Base-by-base conservation (phyloP, 2,113 vertebrate genomes). In the Psilopsiagon aymara region DNA sequence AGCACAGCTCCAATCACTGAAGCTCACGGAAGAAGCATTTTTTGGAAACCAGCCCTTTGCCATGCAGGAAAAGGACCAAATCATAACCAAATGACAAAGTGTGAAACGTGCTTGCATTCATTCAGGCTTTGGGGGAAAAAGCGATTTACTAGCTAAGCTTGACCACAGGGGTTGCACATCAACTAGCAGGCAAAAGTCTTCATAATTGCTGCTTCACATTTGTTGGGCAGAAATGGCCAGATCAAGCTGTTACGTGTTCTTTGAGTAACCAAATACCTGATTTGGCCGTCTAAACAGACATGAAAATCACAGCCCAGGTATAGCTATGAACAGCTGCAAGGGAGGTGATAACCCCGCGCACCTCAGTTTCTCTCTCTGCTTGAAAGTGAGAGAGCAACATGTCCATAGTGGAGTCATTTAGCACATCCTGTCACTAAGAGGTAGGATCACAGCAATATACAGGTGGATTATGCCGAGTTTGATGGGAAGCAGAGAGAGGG, bases 51-150 rank as follows among this genome's bases (percentile, higher is more conserved):
- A 83, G 11, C 51, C 68, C 17, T 90, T 47, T 90, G 76, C 71
- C 82, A 90, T 77, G n/a, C 46, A 82, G 71, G 79, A 75, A 86
- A 63, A 74, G 20, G 55, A 88, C 68, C 68, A 95, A 93, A 74
- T 82, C 52, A 69, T 69, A 93, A 43, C 44, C 59, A 80, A 92
- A 77, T 47, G 60, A 63, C 71, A 52, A 57, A 76, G 46, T 27
- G 84, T 67, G 55, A 81, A 93, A 62, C 0, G 9, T 64, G 62
- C 51, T 92, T 90, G n/a, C 39, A 55, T 57, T 67, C 0, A 1
- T 77, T 69, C 55, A 88, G 49, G n/a, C 49, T 67, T 37, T 47
- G 49, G 52, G 74, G 18, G 39, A 28, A 80, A 84, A 83, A 19
- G 60, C 35, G 29, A 29, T 28, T 69, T 39, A 24, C 25, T 51